Conservation (phyloP, 2,113 vertebrate species). For the Carassius carassius region DNA sequence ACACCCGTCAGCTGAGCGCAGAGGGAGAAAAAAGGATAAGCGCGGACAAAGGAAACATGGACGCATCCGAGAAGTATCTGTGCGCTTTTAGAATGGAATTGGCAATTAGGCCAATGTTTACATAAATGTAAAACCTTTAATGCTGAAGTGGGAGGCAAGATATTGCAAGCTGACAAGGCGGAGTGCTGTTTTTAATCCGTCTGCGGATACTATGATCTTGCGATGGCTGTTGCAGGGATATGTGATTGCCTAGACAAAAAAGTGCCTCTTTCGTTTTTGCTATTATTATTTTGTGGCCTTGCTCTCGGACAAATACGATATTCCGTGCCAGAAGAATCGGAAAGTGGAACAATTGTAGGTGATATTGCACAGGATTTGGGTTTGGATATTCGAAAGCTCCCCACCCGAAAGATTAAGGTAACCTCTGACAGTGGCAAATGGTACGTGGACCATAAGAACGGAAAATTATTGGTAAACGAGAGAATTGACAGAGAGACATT, state of each 20-base stretch:
- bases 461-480: constrained; percentile 76
- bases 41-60: constrained; percentile 80
- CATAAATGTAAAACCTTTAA: constrained; percentile 71
- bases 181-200: constrained; percentile 78
- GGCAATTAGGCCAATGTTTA: constrained; percentile 63
- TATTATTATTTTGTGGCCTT: constrained; percentile 76
- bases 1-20: constrained; percentile 78
- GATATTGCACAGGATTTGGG: constrained; percentile 88
- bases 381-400: constrained; percentile 85
- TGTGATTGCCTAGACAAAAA: constrained; percentile 71
- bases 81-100: constrained; percentile 62
- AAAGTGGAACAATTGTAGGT: constrained; percentile 86
- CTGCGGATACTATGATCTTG: constrained; percentile 75
- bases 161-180: constrained; percentile 77
- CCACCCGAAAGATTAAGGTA: constrained; percentile 79
- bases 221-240: constrained; percentile 77
- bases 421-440: constrained; percentile 74
- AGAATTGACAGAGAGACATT: constrained; percentile 77
- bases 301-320: constrained; percentile 85
- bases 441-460: constrained; percentile 75
- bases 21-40: constrained; percentile 57
- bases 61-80: constrained; percentile 66
- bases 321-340: constrained; percentile 87
- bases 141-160: constrained; percentile 75
- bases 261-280: constrained; percentile 76